phyloP scores from a whole-genome alignment of 2,888 invertebrate species.

The Hedychridium roseum region DNA sequence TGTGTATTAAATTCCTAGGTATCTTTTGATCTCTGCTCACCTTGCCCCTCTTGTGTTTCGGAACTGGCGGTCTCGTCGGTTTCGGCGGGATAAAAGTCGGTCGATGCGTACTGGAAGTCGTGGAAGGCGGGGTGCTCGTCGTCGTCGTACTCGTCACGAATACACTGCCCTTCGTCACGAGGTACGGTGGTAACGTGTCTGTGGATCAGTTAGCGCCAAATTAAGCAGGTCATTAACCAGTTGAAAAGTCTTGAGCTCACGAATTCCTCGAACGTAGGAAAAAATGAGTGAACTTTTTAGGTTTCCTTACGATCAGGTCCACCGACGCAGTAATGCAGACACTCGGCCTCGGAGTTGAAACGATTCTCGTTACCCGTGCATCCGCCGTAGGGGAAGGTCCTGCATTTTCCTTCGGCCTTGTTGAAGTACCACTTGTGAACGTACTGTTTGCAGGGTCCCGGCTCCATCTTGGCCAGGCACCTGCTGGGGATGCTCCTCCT shows the following conservation, averaged over 20 bases:
- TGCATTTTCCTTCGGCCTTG: constrained; percentile 66
- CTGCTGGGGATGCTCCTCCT: constrained; percentile 55
- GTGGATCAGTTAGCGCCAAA: constrained; percentile 3
- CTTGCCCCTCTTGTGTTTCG: constrained; percentile 75
- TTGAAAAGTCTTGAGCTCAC: background rate
- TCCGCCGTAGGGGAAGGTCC: constrained; percentile 74
- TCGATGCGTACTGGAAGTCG: constrained; percentile 60
- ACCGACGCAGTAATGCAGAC: constrained; percentile 72
- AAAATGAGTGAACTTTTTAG: background rate
- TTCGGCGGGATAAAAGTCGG: constrained; percentile 62
- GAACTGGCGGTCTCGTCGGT: constrained; percentile 71
- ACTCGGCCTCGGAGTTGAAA: constrained; percentile 74
- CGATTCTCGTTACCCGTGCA: constrained; percentile 76
- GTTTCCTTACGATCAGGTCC: constrained; percentile 62
- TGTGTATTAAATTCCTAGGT: background rate
- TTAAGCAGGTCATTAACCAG: background rate
- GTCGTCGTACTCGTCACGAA: constrained; percentile 63
- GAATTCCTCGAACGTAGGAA: no score
- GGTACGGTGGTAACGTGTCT: constrained; percentile 68
- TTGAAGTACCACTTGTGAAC: constrained; percentile 76
- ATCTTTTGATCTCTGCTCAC: constrained; percentile 34
- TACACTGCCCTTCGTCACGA: constrained; percentile 57
- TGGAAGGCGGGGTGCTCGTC: constrained; percentile 65
- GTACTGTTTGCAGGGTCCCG: constrained; percentile 71
- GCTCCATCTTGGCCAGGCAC: constrained; percentile 65